Evolutionary conservation across 2,113 vertebrate genomes (phyloP), one percentile per base, ranked within the genome.

Genomic region (Phylloscopus trochilus): DNA sequence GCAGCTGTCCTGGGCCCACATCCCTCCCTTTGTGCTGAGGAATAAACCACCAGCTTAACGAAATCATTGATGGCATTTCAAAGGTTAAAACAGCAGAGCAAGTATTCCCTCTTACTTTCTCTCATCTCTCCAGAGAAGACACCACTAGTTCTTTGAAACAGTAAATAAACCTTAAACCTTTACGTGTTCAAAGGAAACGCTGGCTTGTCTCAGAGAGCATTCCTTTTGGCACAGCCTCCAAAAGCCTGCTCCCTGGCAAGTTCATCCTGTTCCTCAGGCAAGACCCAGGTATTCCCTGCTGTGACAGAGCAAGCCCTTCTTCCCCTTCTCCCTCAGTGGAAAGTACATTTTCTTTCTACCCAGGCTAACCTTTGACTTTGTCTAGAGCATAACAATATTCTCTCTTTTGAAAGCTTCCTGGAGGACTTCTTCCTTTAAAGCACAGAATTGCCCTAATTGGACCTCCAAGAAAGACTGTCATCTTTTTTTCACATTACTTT

Each of bases 261-360:
- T 97, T 97, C 91, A 93, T 83, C 93, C 92, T 95, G 96, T 79
- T 97, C 97, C 97, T 97, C 97, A 95, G 96, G 97, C 97, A 97
- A 97, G 95, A 97, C 95, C 95, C 84, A 68, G 85, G 73, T 94
- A 97, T 96, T 97, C 96, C 94, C 97, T 90, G 91, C 89, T 96
- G 94, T 86, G 90, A 96, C 83, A 97, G 87, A 81, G 86, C 75
- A 94, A 97, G 64, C 91, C 79, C 92, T 97, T 96, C 83, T 96
- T 96, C 92, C 95, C 84, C 83, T 83, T 72, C 70, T 96, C 79
- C 90, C 79, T 97, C 92, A 85, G 84, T 67, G 92, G 92, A 97
- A 93, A 97, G 80, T 82, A 95, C 73, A 94, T 96, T 94, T 92
- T 83, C 93, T 95, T 97, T 95, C 92, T 94, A 97, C 91, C 83